A percentile compares a stretch with the other conserved stretches of the same genome.
phyloP scores from a whole-genome alignment of 2,113 vertebrate species.

The Prunella fulvescens region DNA sequence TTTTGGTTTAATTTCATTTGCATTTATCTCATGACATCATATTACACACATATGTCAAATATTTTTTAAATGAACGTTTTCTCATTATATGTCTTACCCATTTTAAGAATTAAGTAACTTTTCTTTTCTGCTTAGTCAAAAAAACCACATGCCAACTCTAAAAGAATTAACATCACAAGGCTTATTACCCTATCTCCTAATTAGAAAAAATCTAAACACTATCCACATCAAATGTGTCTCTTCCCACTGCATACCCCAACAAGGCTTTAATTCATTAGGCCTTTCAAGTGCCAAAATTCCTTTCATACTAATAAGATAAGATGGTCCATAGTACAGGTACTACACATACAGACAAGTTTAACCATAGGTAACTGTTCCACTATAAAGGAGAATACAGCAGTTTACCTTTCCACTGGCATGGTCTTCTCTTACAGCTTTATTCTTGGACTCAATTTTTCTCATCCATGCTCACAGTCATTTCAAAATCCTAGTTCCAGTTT shows the following conservation, averaged over 20 bases:
- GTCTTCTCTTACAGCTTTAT: not conserved
- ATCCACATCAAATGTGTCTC: not conserved
- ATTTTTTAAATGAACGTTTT: not conserved
- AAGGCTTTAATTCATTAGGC: not conserved
- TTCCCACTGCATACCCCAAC: not conserved
- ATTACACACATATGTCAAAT: not conserved
- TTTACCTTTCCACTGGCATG: not conserved
- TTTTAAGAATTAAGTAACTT: not conserved
- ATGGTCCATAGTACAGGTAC: not conserved
- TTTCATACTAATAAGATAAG: not conserved
- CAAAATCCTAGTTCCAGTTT: not conserved
- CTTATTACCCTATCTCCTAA: not conserved
- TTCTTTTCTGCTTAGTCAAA: not conserved
- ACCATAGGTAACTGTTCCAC: not conserved
- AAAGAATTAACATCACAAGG: not conserved
- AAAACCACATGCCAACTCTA: not conserved
- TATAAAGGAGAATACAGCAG: not conserved
- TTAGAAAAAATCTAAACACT: not conserved
- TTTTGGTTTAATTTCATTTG: slow-evolving; percentile 27
- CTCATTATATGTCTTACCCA: not conserved
- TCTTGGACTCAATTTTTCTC: not conserved
- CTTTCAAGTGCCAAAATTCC: not conserved
- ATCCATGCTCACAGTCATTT: not conserved
- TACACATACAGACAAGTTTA: not conserved
- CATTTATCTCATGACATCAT: not conserved